Evolutionary conservation across 2,797 vertebrate species (phyloP), one percentile per base, ranked within the genome.

Genomic region (Emys orbicularis): DNA sequence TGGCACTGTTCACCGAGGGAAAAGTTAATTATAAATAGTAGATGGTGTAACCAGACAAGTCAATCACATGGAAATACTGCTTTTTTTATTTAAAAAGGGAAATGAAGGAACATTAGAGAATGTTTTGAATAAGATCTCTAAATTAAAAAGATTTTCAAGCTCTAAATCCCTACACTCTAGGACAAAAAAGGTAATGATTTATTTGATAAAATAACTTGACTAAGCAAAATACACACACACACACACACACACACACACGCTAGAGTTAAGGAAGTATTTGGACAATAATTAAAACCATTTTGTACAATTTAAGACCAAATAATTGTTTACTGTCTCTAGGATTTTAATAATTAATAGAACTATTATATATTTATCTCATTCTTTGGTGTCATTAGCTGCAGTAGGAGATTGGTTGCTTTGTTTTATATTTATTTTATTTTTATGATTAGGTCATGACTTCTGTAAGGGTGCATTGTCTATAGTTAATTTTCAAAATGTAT

Each of bases 241-340:
- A 93, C 90, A 19, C 74, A 31, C 65, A 87, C 9, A 34, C 6
- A 27, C 72, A 13, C 74, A 31, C 65, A 93, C 90, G 16, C 44
- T 27, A 29, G 65, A 61, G 52, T 83, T 92, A 90, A 37, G 82
- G 49, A 91, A 94, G 72, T 88, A 72, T 65, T 86, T 93, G 53
- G 72, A 94, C 93, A 95, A 86, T 65, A 94, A 96, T 16, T 15
- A 90, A 87, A 83, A 57, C 37, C 68, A 54, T 4, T 47, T 94
- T 90, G 92, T 87, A 80, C 53, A 25, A 82, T 21, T 76, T 90
- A 83, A 13, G 27, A 57, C 56, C 10, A 25, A 57, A 34, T 31
- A 34, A 61, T 61, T 61, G 34, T 65, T 87, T 89, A 37, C 12
- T 84, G 15, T 11, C 31, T 57, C 88, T 87, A 95, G 31, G 34